Base-by-base conservation (phyloP, 2,113 vertebrate species). In the Poeciliopsis occidentalis region DNA sequence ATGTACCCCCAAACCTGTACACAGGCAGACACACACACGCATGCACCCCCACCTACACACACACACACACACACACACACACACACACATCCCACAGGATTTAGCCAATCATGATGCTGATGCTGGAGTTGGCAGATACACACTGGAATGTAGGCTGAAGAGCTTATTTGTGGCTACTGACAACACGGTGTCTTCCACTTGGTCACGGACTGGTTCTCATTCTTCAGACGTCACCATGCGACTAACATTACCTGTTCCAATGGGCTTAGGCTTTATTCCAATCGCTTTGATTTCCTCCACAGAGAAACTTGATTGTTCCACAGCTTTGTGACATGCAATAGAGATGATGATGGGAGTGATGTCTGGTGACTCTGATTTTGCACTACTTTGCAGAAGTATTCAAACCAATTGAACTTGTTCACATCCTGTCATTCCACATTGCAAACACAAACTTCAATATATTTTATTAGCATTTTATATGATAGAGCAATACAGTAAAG, bases 91-190 rank as follows among this genome's bases (percentile, higher is more conserved):
- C 22, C 51, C 17, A 17, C 60, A 22, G 62, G 29, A 71, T 64
- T 63, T 62, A 79, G 29, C 32, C 72, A 63, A 76, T 78, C 61
- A 75, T 5, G 27, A 60, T 44, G 37, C 61, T 85, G 76, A 73
- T 54, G 57, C 30, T 44, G 64, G 76, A 68, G 69, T 47, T 66
- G 74, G 69, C 66, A 39, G 27, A 57, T 0, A 0, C 64, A 13
- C 4, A 11, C 41, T 17, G 1, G 60, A 60, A 76, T 63, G 63
- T 72, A 54, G 63, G 76, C 12, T 39, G 72, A 32, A 17, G 13
- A 60, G 60, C 44, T 11, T 0, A 13, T 24, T 54, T 12, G 41
- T n/a, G 44, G 26, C 27, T 47, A 7, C 67, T 67, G 26, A 69
- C 67, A 41, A 31, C 3, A 64, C 4, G 11, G 60, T 31, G 54